These are phyloP conservation scores for Epizoanthus rinbou DNA, from an alignment of 92 coral and sea anemone genomes.

Conservation along the genomic window DNA sequence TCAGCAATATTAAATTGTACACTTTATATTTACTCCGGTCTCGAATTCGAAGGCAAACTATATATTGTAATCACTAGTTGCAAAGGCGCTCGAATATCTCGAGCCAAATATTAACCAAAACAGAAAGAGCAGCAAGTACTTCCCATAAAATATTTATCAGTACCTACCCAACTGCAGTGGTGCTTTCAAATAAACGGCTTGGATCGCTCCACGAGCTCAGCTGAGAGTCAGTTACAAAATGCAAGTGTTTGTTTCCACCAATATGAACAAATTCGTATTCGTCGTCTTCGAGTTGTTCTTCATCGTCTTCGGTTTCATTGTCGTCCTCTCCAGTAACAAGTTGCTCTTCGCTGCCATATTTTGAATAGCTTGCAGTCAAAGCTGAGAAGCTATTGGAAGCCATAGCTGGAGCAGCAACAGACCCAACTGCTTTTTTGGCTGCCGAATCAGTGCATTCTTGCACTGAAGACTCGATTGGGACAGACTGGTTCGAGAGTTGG, in stretches of 20 bases:
- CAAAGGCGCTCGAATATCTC: too few species aligned
- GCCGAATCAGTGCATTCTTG: slow-evolving; percentile 41
- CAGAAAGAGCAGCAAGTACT: neutral
- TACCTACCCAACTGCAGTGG: slow-evolving; percentile 77
- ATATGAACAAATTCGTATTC: slow-evolving; percentile 71
- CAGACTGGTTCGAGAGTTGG: slow-evolving; percentile 49
- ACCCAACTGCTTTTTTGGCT: neutral
- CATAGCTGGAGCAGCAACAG: slow-evolving; percentile 21
- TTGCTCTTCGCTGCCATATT: slow-evolving; percentile 79
- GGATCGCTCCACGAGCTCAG: slow-evolving; percentile 97
- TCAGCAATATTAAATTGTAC: too few species aligned
- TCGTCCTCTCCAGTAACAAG: slow-evolving; percentile 70
- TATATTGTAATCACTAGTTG: too few species aligned
- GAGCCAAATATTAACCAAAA: neutral
- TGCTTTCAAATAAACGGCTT: slow-evolving; percentile 61
- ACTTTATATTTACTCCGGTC: too few species aligned
- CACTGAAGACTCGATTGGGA: slow-evolving; percentile 42
- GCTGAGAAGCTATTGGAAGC: slow-evolving; percentile 42
- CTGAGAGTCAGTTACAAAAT: slow-evolving; percentile 91
- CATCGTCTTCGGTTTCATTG: slow-evolving; percentile 55
- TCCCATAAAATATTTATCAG: slow-evolving; percentile 30
- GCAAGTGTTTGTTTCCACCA: slow-evolving; percentile 72
- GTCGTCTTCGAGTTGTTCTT: slow-evolving; percentile 62
- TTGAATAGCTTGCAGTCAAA: slow-evolving; percentile 69
- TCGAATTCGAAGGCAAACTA: too few species aligned